A percentile compares a stretch with the other conserved stretches of the same genome.
Evolutionary conservation across 1,140 invertebrate species (phyloP).

Genomic region (Steinernema khuongi): DNA sequence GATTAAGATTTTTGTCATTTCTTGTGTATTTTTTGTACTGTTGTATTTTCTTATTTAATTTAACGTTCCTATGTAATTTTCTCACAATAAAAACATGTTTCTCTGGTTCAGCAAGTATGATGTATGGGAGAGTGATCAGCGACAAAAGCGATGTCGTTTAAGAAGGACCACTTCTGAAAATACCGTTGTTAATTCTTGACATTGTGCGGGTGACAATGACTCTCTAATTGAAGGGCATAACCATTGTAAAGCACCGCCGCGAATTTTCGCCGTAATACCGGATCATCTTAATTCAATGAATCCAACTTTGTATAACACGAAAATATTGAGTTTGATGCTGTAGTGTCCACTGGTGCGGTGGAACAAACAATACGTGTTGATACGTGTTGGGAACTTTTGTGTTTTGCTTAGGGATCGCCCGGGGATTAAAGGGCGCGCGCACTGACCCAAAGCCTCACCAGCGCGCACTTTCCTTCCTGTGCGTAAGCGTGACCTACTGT

Average conservation of each 20-base stretch:
- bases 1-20: background rate
- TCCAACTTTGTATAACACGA: too few relatives aligned
- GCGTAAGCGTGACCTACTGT: background rate
- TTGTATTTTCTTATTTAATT: too few relatives aligned
- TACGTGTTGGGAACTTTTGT: background rate
- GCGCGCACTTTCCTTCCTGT: slow-evolving; percentile 1
- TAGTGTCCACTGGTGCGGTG: background rate
- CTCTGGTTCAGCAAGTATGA: too few relatives aligned
- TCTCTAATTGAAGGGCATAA: too few relatives aligned
- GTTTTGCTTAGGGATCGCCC: slow-evolving; percentile 9
- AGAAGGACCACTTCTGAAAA: background rate
- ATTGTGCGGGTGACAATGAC: background rate
- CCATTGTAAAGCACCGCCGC: too few relatives aligned
- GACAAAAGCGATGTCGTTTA: background rate
- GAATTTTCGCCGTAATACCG: background rate
- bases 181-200: background rate
- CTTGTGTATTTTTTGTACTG: background rate
- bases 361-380: background rate
- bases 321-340: too few relatives aligned
- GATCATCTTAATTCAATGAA: too few relatives aligned
- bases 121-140: too few relatives aligned
- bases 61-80: too few relatives aligned
- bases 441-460: background rate
- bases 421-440: slow-evolving; percentile 4
- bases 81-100: too few relatives aligned